Conservation (phyloP, 1,140 invertebrate species). For the Pygmarrhopalites habei region DNA sequence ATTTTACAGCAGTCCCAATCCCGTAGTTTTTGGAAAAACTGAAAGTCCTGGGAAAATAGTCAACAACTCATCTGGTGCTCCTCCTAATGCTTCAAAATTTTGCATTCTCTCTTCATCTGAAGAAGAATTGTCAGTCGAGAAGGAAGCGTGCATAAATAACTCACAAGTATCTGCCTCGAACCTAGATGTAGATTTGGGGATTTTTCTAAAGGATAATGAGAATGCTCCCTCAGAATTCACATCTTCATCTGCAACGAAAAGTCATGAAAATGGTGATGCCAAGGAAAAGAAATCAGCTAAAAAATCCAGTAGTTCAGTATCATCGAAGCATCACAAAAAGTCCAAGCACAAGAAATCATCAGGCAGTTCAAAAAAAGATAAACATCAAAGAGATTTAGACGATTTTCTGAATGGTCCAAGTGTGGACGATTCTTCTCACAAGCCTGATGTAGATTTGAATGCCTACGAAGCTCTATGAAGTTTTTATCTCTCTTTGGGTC, state of each 20-base stretch:
- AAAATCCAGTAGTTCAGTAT: conserved; percentile 33
- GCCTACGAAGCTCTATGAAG: conserved; percentile 55
- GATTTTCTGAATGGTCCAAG: conserved; percentile 57
- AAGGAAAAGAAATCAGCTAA: conserved; percentile 24
- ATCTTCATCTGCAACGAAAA: conserved; percentile 49
- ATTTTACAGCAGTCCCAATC: not conserved
- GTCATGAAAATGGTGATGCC: not conserved
- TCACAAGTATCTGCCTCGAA: conserved; percentile 26
- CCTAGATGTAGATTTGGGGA: conserved; percentile 55
- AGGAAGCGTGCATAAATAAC: conserved; percentile 41
- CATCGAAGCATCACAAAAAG: conserved; percentile 32
- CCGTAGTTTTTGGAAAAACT: not conserved
- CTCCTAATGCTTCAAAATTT: not conserved
- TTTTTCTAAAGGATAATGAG: conserved; percentile 48
- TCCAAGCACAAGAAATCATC: conserved; percentile 45
- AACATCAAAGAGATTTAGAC: conserved; percentile 55
- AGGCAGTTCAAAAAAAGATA: conserved; percentile 54
- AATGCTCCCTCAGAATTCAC: not conserved
- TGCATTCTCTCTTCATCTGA: conserved; percentile 7
- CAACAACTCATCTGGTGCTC: not conserved
- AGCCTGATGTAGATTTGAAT: conserved; percentile 43
- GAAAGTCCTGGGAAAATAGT: not conserved
- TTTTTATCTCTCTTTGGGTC: no score
- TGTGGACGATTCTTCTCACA: conserved; percentile 38
- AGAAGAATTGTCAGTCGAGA: not conserved